Conservation (phyloP, 1,140 invertebrate genomes). For the Rhizoglyphus robini region DNA sequence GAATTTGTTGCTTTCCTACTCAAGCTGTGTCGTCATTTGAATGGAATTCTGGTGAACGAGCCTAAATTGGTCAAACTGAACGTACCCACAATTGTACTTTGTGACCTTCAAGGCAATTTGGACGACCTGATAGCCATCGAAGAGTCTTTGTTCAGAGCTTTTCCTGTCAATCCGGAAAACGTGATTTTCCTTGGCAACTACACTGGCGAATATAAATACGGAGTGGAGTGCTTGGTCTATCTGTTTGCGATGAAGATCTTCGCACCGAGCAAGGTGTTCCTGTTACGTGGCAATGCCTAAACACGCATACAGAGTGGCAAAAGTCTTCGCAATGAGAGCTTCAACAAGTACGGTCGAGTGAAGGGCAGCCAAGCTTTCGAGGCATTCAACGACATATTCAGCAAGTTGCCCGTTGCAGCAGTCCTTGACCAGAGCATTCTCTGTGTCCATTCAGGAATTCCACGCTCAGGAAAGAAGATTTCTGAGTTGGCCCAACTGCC, state of each 20-base stretch:
- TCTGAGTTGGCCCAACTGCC: not conserved
- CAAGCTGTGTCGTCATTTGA: not conserved
- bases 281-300: not conserved
- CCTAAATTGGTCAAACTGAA: conserved; percentile 3
- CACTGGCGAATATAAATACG: not conserved
- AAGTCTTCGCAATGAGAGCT: not conserved
- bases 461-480: conserved; percentile 37
- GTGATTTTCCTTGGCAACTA: conserved; percentile 2
- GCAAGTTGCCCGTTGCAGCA: conserved; percentile 51
- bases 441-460: conserved; percentile 58
- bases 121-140: conserved; percentile 45
- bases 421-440: conserved; percentile 53
- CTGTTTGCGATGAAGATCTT: not conserved
- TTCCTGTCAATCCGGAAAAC: conserved; percentile 27
- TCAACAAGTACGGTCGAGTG: not conserved
- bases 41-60: not conserved
- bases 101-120: conserved; percentile 47
- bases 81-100: conserved; percentile 3
- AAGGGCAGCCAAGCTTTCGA: conserved; percentile 47
- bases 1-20: not conserved
- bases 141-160: conserved; percentile 45
- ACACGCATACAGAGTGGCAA: not conserved
- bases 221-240: not conserved
- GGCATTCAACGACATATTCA: conserved; percentile 53
- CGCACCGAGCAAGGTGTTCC: not conserved